Evolutionary conservation across 2,888 invertebrate genomes (phyloP), one percentile per base, ranked within the genome.

Genomic region (Pegoplata infirma): DNA sequence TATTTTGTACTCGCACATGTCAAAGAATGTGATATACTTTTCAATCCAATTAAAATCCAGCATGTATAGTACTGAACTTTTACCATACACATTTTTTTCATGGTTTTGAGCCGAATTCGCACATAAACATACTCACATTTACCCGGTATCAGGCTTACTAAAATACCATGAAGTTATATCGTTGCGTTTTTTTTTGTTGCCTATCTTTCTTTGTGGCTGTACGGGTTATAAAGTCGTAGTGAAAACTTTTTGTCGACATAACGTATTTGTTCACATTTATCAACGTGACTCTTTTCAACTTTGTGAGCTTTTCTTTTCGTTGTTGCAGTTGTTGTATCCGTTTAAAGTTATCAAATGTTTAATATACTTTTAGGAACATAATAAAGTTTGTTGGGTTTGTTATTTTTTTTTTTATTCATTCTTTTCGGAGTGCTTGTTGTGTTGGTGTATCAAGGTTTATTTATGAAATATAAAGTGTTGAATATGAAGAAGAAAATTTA

Each of bases 31-130:
- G 68, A 47, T 63, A 55, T 28, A 68, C 36, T 63, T 49, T 68
- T 68, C 68, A 68, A 75, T 75, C 61, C 75, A 75, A 75, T 75
- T 75, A 68, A 75, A 68, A 75, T 63, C 56, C 17, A 7, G 17
- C 47, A 61, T 46, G 59, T 67, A 40, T 40, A 40, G n/a, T 55
- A 47, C 8, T 63, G 16, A 55, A 75, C 68, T 68, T 68, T 66
- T 36, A 51, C 51, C 66, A 32, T 67, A 59, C 17, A 19, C 28
- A 32, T 55, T 67, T 14, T 53, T 21, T 51, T 40, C 12, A 10
- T 44, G 40, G 7, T 19, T 73, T 66, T 12, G 17, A 17, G n/a
- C 23, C 7, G n/a, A n/a, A 44, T 10, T 12, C 14, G 23, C 40
- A 40, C 5, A 17, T 5, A 17, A 10, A 49, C 14, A 19, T 23